These are phyloP conservation scores for Orussus abietinus DNA, from an alignment of 1,140 invertebrate genomes.

Conservation along the genomic window DNA sequence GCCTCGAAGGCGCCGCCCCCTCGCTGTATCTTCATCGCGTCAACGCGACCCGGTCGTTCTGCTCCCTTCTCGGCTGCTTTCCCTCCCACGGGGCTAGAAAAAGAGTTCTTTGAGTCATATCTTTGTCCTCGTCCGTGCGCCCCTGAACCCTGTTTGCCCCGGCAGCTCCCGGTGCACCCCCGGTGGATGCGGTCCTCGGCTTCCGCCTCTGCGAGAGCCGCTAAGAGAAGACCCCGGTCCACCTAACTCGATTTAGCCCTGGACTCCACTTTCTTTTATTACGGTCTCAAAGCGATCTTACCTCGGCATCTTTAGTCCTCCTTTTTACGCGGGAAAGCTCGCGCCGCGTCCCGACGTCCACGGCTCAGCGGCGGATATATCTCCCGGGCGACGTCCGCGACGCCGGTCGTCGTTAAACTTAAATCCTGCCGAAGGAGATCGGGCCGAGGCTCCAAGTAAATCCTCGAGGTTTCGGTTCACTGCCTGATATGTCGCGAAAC, in stretches of 20 bases:
- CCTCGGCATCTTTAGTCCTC: no score
- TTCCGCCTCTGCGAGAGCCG: no score
- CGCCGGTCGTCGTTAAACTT: no score
- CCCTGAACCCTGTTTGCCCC: conserved; percentile 4
- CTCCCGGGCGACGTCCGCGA: no score
- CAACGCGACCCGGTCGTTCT: conserved; percentile 10
- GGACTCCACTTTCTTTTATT: conserved; percentile 43
- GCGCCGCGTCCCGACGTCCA: no score
- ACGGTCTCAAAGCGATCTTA: conserved; percentile 46
- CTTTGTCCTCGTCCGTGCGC: conserved; percentile 16
- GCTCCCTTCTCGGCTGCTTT: neutral
- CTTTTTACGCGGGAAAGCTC: no score
- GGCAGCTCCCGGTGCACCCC: neutral
- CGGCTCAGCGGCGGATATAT: no score
- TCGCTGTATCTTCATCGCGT: conserved; percentile 25
- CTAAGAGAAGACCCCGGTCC: no score
- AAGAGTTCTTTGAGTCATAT: conserved; percentile 18
- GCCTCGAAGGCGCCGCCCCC: conserved; percentile 11
- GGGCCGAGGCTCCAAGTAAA: no score
- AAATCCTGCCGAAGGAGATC: no score
- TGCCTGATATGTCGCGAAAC: no score
- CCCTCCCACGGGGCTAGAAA: neutral
- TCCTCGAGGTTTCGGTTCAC: no score
- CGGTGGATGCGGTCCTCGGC: neutral
- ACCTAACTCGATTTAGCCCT: conserved; percentile 46